A percentile compares a stretch with the other conserved stretches of the same genome.
Conservation (phyloP, 2,113 vertebrate species). For the Chlamydotis undulata region DNA sequence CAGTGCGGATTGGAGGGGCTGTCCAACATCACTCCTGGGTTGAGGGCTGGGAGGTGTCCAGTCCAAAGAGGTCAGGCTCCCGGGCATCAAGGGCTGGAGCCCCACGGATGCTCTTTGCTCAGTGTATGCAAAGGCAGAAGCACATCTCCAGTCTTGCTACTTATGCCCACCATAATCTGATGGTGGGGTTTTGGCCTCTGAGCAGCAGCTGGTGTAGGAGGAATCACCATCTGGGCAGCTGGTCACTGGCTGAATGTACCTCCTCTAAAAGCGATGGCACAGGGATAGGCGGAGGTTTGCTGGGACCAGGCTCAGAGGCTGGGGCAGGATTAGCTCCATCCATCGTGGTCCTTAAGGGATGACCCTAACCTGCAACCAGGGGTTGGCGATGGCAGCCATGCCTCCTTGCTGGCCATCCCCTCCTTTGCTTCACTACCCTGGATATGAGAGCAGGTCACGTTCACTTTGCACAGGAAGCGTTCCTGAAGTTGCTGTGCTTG, state of each 20-base stretch:
- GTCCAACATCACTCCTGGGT: not conserved
- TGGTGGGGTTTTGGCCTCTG: not conserved
- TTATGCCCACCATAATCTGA: not conserved
- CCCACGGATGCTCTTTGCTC: not conserved
- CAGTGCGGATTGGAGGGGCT: not conserved
- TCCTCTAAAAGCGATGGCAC: not conserved
- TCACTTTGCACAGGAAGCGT: rapidly evolving
- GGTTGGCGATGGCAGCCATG: not conserved
- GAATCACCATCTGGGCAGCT: not conserved
- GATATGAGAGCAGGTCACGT: rapidly evolving
- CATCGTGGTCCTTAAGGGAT: not conserved
- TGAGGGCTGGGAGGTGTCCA: not conserved
- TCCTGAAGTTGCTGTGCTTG: not conserved
- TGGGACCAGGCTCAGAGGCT: not conserved
- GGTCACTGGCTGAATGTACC: not conserved
- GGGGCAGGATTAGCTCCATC: not conserved
- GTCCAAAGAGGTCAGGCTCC: not conserved
- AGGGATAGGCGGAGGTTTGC: not conserved
- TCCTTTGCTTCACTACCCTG: not conserved
- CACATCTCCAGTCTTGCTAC: not conserved
- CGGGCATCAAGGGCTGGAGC: not conserved
- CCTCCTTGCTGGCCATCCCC: rapidly evolving
- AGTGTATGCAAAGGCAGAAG: not conserved
- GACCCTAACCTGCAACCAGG: not conserved
- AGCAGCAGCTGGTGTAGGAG: not conserved